A percentile compares a stretch with the other conserved stretches of the same genome.
Evolutionary conservation across 2,113 vertebrate genomes (phyloP).

Genomic region (Malurus alboscapulatus): DNA sequence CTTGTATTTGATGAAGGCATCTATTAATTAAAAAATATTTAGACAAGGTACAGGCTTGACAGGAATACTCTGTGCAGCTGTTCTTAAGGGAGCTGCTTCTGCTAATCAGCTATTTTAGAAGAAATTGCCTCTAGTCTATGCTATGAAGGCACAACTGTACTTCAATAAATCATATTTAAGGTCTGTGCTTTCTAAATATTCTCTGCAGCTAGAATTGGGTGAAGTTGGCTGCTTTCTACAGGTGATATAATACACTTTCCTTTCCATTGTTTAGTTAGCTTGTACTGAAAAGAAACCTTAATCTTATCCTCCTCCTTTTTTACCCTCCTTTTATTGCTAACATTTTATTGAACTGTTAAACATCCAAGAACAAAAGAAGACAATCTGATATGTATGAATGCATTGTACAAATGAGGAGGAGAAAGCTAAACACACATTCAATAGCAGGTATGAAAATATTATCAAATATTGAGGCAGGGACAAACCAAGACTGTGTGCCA

Average conservation of each 20-base stretch:
- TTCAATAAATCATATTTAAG: slow-evolving; percentile 26
- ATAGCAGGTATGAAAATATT: background rate
- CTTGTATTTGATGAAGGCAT: slow-evolving; percentile 63
- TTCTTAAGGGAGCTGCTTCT: slow-evolving; percentile 44
- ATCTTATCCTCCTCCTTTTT: background rate
- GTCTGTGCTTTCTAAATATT: slow-evolving; percentile 5
- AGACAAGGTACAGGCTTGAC: slow-evolving; percentile 46
- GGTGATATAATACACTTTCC: background rate
- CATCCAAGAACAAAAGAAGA: background rate
- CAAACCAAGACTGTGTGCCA: background rate
- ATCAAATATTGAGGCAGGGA: background rate
- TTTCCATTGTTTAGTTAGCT: background rate
- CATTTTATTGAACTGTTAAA: background rate
- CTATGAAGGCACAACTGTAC: background rate
- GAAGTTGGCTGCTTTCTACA: background rate
- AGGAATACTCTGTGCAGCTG: slow-evolving; percentile 2
- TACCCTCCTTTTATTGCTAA: background rate
- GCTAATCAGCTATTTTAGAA: slow-evolving; percentile 40
- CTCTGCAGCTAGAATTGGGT: background rate
- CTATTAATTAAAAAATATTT: slow-evolving; percentile 77
- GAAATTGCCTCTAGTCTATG: slow-evolving; percentile 18
- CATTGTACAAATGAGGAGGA: background rate
- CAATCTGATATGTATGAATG: background rate
- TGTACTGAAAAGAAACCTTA: background rate
- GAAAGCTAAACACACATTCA: background rate